These are phyloP conservation scores for Phalanger gymnotis DNA, from an alignment of 2,797 vertebrate species.

Conservation along the genomic window DNA sequence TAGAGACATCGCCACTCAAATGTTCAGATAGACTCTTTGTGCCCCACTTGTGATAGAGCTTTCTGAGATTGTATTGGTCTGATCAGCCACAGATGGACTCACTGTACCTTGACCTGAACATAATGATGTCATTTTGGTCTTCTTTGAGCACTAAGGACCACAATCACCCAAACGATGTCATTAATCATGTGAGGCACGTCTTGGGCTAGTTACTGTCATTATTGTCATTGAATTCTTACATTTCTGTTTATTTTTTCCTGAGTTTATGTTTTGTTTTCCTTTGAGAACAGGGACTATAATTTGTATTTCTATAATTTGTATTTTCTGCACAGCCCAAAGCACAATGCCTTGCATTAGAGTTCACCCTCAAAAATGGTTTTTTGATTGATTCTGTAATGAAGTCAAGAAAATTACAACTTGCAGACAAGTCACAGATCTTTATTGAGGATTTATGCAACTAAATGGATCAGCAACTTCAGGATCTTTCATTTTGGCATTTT, in stretches of 20 bases:
- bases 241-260: not conserved
- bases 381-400: not conserved
- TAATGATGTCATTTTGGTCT: not conserved
- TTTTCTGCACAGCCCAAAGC: not conserved
- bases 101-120: not conserved
- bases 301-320: not conserved
- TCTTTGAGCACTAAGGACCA: not conserved
- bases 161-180: not conserved
- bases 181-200: not conserved
- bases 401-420: not conserved
- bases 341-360: not conserved
- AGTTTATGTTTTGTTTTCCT: not conserved
- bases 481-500: constrained; percentile 22
- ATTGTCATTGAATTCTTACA: not conserved
- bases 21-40: not conserved
- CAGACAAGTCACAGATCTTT: constrained; percentile 47
- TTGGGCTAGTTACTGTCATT: not conserved
- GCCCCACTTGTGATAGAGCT: not conserved
- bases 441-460: constrained; percentile 21
- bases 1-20: not conserved
- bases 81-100: not conserved
- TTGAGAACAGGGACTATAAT: not conserved
- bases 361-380: not conserved
- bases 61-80: not conserved
- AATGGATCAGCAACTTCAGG: not conserved